Conservation (phyloP, 2,888 invertebrate genomes). For the Alsophila aescularia region DNA sequence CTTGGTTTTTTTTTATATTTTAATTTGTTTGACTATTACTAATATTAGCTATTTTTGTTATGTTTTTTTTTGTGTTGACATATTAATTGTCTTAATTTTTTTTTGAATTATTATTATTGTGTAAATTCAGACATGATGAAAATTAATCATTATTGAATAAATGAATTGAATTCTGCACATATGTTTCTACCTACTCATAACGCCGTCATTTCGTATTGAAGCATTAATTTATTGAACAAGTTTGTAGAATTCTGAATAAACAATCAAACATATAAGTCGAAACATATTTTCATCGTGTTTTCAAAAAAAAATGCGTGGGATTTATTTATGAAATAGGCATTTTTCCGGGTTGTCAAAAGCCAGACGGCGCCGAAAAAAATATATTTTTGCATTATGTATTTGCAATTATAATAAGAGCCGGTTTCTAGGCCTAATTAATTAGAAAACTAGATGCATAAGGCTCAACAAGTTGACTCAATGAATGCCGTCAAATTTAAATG, state of each 20-base stretch:
- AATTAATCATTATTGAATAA: too few species aligned
- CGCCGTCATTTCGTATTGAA: background rate
- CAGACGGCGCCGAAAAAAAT: background rate
- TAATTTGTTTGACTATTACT: too few species aligned
- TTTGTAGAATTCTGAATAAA: constrained; percentile 1
- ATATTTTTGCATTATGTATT: background rate
- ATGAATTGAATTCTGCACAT: too few species aligned
- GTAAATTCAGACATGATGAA: too few species aligned
- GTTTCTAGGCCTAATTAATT: constrained; percentile 11
- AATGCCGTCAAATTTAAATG: background rate
- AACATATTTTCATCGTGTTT: background rate
- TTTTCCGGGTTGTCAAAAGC: constrained; percentile 9
- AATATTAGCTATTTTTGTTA: too few species aligned
- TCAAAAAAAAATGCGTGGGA: background rate
- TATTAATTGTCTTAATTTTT: too few species aligned
- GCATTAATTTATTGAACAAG: background rate
- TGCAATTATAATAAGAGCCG: background rate
- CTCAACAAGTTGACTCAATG: background rate
- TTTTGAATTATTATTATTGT: too few species aligned
- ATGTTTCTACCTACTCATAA: background rate
- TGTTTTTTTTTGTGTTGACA: too few species aligned
- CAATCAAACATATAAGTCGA: background rate
- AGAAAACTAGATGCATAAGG: background rate
- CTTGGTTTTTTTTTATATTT: too few species aligned
- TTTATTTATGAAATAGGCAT: background rate